Conservation (phyloP, 2,113 vertebrate genomes). For the Sigmodon hispidus region DNA sequence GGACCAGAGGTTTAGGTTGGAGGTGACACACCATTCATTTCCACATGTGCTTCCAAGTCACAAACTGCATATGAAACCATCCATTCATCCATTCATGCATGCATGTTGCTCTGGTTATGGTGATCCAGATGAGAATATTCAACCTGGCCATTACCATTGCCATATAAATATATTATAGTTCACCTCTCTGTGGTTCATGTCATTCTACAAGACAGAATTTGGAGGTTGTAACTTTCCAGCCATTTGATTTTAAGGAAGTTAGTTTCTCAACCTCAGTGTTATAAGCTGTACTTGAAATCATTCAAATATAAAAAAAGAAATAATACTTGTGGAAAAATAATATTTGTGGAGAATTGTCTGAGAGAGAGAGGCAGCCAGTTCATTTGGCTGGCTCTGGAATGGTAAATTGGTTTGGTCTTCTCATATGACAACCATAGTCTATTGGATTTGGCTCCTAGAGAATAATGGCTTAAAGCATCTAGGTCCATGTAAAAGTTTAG, state of each 20-base stretch:
- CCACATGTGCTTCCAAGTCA: background rate
- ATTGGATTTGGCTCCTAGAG: conserved; percentile 37
- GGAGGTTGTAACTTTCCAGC: background rate
- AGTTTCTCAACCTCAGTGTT: conserved; percentile 21
- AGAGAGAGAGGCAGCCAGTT: conserved; percentile 1
- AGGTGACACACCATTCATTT: background rate
- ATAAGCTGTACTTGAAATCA: conserved; percentile 26
- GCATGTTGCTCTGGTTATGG: background rate
- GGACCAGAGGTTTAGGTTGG: background rate
- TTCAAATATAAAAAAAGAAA: conserved; percentile 1
- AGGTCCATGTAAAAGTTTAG: background rate
- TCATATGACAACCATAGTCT: background rate
- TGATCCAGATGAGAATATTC: background rate
- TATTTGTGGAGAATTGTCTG: conserved; percentile 21
- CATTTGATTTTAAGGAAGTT: background rate
- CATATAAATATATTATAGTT: background rate
- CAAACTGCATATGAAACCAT: background rate
- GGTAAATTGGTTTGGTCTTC: background rate
- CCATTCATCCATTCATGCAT: background rate
- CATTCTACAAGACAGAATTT: background rate
- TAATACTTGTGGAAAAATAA: conserved; percentile 10
- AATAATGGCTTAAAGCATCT: background rate
- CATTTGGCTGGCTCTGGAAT: background rate
- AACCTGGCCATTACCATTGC: background rate
- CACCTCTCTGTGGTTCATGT: background rate